phyloP scores from a whole-genome alignment of 2,797 vertebrate genomes.

The Agapornis canus region DNA sequence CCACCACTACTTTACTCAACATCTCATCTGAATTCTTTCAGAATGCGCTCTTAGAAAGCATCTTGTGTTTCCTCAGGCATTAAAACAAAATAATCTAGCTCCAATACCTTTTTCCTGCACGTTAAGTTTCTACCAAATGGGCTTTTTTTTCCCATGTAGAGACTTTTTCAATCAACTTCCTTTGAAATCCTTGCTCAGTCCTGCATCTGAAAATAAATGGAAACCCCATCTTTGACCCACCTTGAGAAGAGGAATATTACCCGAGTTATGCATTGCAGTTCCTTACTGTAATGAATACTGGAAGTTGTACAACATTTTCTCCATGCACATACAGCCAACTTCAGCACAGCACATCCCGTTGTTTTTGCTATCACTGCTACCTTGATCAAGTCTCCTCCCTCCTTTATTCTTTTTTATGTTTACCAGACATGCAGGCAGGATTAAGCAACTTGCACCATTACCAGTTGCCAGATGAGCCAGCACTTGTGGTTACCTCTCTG shows the following conservation, averaged over 20 bases:
- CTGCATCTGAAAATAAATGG: background rate
- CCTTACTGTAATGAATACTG: background rate
- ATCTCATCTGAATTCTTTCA: background rate
- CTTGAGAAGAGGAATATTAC: background rate
- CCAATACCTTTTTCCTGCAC: background rate
- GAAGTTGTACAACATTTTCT: background rate
- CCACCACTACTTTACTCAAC: background rate
- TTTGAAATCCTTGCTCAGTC: background rate
- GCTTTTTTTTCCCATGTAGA: background rate
- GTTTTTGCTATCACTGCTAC: background rate
- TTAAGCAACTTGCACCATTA: background rate
- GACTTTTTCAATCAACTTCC: background rate
- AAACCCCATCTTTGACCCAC: background rate
- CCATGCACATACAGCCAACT: background rate
- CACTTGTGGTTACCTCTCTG: background rate
- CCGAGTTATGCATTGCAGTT: background rate
- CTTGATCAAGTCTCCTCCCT: background rate
- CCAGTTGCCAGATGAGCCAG: background rate
- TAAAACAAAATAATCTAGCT: background rate
- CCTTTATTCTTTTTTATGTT: background rate
- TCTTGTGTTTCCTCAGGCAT: background rate
- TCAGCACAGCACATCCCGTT: background rate
- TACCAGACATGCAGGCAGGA: background rate
- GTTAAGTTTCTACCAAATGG: background rate
- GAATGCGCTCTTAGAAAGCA: background rate